phyloP scores from a whole-genome alignment of 2,888 invertebrate genomes.

The Pantelozetes paolii region DNA sequence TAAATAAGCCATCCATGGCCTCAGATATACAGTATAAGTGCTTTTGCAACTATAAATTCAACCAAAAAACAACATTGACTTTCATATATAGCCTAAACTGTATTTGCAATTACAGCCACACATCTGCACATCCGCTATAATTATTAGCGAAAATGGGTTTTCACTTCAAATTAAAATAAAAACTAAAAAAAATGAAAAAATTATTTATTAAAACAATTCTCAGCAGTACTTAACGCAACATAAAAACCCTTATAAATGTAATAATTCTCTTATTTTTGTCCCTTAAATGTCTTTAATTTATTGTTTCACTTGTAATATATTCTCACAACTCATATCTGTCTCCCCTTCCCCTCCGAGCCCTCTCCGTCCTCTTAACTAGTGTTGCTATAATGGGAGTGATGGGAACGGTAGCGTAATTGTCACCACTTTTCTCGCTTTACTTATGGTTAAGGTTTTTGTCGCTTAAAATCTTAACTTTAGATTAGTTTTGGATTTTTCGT shows the following conservation, averaged over 20 bases:
- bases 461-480: too few relatives aligned
- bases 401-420: neutral
- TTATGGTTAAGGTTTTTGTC: too few relatives aligned
- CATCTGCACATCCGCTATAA: constrained; percentile 34
- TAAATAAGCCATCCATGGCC: too few relatives aligned
- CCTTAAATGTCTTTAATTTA: constrained; percentile 6
- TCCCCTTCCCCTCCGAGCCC: neutral
- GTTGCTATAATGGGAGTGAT: neutral
- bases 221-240: constrained; percentile 11
- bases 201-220: constrained; percentile 14
- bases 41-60: too few relatives aligned
- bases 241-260: neutral
- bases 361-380: neutral
- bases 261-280: neutral
- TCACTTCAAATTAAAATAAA: neutral
- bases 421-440: neutral
- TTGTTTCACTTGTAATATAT: neutral
- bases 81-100: neutral
- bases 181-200: constrained; percentile 1
- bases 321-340: neutral
- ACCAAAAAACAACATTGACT: neutral
- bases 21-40: too few relatives aligned
- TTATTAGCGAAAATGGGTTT: neutral
- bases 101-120: constrained; percentile 8
- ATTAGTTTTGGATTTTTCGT: too few relatives aligned